These are phyloP conservation scores for Anhinga rufa DNA, from an alignment of 2,113 vertebrate genomes.

Conservation along the genomic window DNA sequence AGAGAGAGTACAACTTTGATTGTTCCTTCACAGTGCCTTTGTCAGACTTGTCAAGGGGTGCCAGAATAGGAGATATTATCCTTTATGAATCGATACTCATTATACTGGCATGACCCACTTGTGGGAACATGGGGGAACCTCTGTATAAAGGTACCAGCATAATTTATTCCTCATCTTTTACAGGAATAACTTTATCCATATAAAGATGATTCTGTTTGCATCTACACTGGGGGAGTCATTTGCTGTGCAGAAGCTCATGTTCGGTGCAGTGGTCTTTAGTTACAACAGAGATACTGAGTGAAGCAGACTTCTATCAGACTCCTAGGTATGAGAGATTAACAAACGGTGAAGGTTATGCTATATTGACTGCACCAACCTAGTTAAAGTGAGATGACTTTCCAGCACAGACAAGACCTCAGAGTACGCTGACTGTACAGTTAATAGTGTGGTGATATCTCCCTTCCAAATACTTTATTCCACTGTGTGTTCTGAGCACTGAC, in stretches of 20 bases:
- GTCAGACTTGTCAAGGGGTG: neutral
- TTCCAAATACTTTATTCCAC: neutral
- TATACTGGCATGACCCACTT: neutral
- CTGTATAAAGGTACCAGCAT: neutral
- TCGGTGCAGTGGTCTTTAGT: rapidly evolving
- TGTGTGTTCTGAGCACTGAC: neutral
- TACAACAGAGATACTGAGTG: neutral
- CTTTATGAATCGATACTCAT: neutral
- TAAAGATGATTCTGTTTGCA: neutral
- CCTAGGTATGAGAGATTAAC: neutral
- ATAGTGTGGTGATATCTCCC: neutral
- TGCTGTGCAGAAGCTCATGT: neutral
- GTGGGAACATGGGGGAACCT: neutral
- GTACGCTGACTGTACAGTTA: rapidly evolving
- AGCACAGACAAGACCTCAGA: neutral
- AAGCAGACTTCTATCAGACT: neutral
- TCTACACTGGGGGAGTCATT: neutral
- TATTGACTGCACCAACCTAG: neutral
- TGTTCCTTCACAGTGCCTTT: neutral
- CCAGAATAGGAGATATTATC: neutral
- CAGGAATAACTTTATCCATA: neutral
- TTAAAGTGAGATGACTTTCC: neutral
- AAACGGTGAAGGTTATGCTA: neutral
- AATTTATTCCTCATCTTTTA: neutral
- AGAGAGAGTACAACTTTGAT: neutral